Evolutionary conservation across 2,113 vertebrate species (phyloP).

Genomic region (Stigmatopora argus): DNA sequence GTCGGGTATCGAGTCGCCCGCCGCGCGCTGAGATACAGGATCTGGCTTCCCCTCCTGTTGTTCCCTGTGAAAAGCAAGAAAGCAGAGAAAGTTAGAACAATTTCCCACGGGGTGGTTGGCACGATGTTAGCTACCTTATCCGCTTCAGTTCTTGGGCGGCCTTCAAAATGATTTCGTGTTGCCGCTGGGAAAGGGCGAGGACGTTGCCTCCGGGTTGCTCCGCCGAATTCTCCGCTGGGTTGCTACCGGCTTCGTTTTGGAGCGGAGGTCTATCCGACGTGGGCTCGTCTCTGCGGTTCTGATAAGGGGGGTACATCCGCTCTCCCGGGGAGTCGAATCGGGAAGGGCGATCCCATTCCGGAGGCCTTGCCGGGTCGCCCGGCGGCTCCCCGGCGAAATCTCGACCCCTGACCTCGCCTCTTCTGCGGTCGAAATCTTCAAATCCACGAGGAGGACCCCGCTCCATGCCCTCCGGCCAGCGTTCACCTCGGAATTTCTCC

Average conservation of each 20-base stretch:
- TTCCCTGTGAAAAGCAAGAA: slow-evolving; percentile 52
- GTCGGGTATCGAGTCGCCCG: slow-evolving; percentile 49
- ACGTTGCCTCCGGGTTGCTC: slow-evolving; percentile 71
- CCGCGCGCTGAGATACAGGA: slow-evolving; percentile 36
- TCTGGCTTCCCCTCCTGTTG: slow-evolving; percentile 60
- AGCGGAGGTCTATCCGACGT: slow-evolving; percentile 38
- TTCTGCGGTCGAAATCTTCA: slow-evolving; percentile 76
- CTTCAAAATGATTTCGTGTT: slow-evolving; percentile 98
- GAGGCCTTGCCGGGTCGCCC: slow-evolving; percentile 68
- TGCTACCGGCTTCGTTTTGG: slow-evolving; percentile 43
- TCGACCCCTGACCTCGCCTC: slow-evolving; percentile 79
- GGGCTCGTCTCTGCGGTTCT: slow-evolving; percentile 61
- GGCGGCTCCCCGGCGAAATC: slow-evolving; percentile 80
- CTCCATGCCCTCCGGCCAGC: slow-evolving; percentile 78
- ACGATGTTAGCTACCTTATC: slow-evolving; percentile 76
- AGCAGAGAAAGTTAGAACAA: not conserved
- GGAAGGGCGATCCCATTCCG: slow-evolving; percentile 80
- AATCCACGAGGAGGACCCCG: slow-evolving; percentile 70
- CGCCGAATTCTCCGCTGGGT: slow-evolving; percentile 69
- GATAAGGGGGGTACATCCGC: slow-evolving; percentile 64
- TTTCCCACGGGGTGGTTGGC: too few relatives aligned
- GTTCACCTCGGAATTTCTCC: slow-evolving; percentile 78
- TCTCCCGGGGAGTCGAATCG: slow-evolving; percentile 49
- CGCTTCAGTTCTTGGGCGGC: slow-evolving; percentile 97
- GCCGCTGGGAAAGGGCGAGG: slow-evolving; percentile 94